phyloP scores from a whole-genome alignment of 1,140 invertebrate genomes.

The Zaprionus vittiger region DNA sequence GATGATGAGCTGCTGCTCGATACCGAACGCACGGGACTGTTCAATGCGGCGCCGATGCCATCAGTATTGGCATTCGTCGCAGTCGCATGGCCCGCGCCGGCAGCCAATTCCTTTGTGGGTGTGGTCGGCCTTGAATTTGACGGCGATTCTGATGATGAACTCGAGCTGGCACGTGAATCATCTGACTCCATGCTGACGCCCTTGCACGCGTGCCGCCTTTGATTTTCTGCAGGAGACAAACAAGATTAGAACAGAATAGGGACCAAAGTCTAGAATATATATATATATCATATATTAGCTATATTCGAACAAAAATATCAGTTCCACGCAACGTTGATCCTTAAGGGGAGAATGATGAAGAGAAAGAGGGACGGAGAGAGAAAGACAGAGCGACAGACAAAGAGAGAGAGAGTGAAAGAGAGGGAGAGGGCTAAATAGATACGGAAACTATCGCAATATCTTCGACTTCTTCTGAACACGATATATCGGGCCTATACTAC shows the following conservation, averaged over 20 bases:
- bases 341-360: conserved; percentile 1
- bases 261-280: neutral
- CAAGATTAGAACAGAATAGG: conserved; percentile 26
- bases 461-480: neutral
- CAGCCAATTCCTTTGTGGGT: conserved; percentile 31
- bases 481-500: too few species aligned
- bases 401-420: neutral
- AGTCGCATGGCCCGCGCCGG: conserved; percentile 8
- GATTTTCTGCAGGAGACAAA: conserved; percentile 60
- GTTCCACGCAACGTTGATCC: conserved; percentile 15
- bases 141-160: conserved; percentile 64
- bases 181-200: conserved; percentile 73
- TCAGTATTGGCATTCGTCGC: neutral
- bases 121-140: conserved; percentile 52
- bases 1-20: conserved; percentile 69
- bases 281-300: conserved; percentile 22
- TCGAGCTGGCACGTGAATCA: conserved; percentile 65
- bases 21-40: conserved; percentile 26
- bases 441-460: neutral
- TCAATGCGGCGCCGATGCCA: neutral
- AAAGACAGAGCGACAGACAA: conserved; percentile 1
- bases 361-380: neutral
- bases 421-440: neutral
- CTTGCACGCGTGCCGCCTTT: neutral
- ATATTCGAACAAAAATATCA: neutral